These are phyloP conservation scores for Gobionotothen gibberifrons DNA, from an alignment of 2,797 vertebrate genomes.

Conservation along the genomic window DNA sequence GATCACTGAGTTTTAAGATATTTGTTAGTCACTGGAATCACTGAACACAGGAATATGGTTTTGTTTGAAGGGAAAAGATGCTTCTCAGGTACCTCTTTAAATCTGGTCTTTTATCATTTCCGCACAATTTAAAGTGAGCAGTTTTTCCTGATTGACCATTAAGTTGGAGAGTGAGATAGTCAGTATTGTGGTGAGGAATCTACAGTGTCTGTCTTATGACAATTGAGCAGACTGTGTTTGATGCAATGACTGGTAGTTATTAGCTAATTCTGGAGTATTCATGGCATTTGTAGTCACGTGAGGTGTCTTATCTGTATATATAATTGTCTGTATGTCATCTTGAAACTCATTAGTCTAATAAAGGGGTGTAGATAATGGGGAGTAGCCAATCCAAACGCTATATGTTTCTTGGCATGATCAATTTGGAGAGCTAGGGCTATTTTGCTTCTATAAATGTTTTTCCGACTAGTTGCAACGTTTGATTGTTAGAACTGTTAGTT, in stretches of 20 bases:
- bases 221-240: conserved; percentile 8
- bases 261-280: neutral
- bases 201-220: neutral
- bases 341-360: neutral
- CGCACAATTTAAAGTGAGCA: neutral
- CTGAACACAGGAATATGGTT: conserved; percentile 78
- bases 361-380: neutral
- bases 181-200: neutral
- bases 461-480: neutral
- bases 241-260: neutral
- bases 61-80: conserved; percentile 80
- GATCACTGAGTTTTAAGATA: conserved; percentile 54
- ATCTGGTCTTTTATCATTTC: neutral
- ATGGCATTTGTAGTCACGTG: neutral
- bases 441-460: neutral
- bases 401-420: neutral
- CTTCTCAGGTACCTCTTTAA: conserved; percentile 79
- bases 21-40: conserved; percentile 63
- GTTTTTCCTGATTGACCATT: neutral
- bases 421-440: neutral
- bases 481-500: too few species aligned
- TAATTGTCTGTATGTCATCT: neutral
- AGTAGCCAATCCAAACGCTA: neutral
- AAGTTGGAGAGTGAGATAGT: neutral
- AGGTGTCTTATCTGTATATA: conserved; percentile 4